Evolutionary conservation across 2,113 vertebrate genomes (phyloP), one percentile per base, ranked within the genome.

Genomic region (Barbus barbus): DNA sequence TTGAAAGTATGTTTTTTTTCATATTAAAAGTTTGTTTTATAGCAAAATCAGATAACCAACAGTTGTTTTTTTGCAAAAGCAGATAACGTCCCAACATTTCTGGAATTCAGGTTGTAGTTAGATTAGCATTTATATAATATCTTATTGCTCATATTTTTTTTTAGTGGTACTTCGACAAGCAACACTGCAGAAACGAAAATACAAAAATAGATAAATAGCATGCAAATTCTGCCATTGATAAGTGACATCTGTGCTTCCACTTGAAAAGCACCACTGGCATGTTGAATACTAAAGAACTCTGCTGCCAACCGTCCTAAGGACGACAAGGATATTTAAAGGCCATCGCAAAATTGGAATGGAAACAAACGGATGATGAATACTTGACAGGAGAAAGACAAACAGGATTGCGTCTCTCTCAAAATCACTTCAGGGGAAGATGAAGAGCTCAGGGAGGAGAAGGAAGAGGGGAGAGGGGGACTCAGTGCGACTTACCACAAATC

Each of bases 401-500:
- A 56, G 38, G 71, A 75, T 26, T 65, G 46, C 48, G 3, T 58
- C 60, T 60, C 74, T 24, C 36, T 63, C 44, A 83, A 48, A 28
- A 81, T 7, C 31, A 82, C 28, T 74, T 71, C 53, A 44, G 33
- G 38, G 46, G 63, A 84, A 38, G 71, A 61, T 36, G 48, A 83
- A 78, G 74, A 86, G 44, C 58, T 41, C n/a, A 61, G 8, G 61
- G 78, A 82, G 84, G 76, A 90, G n/a, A 84, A 90, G 89, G 61
- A 85, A 89, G n/a, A n/a, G 53, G 24, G 90, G 24, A 33, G 83
- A 26, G 13, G 14, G 77, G 78, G 28, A 82, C 80, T 71, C 46
- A 82, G 80, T 13, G 24, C 38, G 65, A 82, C 95, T 94, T 90
- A 97, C 96, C 96, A 97, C 95, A 94, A 96, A 97, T 94, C 96